Percentiles rank a stretch among this genome's conserved stretches.
phyloP scores from a whole-genome alignment of 2,888 invertebrate species.

The Aspidiotus rigidus region DNA sequence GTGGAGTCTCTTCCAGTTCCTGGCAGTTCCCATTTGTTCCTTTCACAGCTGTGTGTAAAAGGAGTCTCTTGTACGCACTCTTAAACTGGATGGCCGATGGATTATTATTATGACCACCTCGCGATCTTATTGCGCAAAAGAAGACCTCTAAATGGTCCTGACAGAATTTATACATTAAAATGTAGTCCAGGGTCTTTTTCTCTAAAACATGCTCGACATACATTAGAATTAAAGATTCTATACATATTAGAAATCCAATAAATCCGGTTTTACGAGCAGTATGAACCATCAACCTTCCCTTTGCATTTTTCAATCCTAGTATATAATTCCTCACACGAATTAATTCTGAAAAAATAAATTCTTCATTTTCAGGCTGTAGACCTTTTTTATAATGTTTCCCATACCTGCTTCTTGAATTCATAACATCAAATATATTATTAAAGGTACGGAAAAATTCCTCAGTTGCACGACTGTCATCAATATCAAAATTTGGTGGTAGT shows the following conservation, averaged over 20 bases:
- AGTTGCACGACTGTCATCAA: background rate
- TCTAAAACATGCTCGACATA: too few relatives aligned
- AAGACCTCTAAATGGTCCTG: too few relatives aligned
- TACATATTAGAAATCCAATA: conserved; percentile 24
- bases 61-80: too few relatives aligned
- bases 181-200: background rate
- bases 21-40: too few relatives aligned
- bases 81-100: too few relatives aligned
- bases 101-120: too few relatives aligned
- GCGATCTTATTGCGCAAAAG: too few relatives aligned
- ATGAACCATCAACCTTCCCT: too few relatives aligned
- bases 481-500: too few relatives aligned
- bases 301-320: background rate
- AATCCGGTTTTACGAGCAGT: conserved; percentile 28
- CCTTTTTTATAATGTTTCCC: background rate
- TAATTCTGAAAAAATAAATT: background rate
- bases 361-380: background rate
- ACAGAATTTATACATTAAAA: background rate
- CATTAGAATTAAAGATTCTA: too few relatives aligned
- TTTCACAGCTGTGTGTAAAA: too few relatives aligned
- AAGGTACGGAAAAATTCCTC: conserved; percentile 4
- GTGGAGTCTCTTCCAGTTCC: too few relatives aligned
- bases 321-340: background rate
- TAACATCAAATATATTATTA: background rate
- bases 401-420: background rate